Conservation (phyloP, 2,888 invertebrate species). For the Chloromyia formosa region DNA sequence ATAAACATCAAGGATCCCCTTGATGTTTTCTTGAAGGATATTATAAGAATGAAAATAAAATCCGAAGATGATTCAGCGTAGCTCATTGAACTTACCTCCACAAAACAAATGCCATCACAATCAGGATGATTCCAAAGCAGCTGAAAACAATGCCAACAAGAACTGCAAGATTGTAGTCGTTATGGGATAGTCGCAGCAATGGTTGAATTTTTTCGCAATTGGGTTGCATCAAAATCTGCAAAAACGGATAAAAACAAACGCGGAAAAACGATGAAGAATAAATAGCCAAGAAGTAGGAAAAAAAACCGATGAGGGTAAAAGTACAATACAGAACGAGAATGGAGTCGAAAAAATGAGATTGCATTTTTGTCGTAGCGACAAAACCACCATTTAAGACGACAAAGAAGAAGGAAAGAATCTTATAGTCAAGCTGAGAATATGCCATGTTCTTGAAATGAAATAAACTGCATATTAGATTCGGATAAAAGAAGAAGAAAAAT, state of each 20-base stretch:
- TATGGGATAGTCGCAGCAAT: slow-evolving; percentile 68
- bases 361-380: slow-evolving; percentile 16
- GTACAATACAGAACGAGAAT: too few species aligned
- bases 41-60: too few species aligned
- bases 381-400: slow-evolving; percentile 21
- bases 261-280: neutral
- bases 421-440: slow-evolving; percentile 9
- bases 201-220: slow-evolving; percentile 74
- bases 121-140: slow-evolving; percentile 73
- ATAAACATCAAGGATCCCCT: neutral
- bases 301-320: too few species aligned
- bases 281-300: too few species aligned
- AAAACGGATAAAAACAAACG: slow-evolving; percentile 6
- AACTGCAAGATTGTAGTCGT: slow-evolving; percentile 75
- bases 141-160: slow-evolving; percentile 77
- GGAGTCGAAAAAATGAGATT: slow-evolving; percentile 23
- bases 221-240: slow-evolving; percentile 70
- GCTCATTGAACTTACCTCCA: slow-evolving; percentile 72
- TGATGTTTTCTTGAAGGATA: too few species aligned
- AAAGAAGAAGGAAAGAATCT: neutral
- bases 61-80: slow-evolving; percentile 34
- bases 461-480: slow-evolving; percentile 34
- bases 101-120: slow-evolving; percentile 74
- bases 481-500: neutral
- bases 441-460: slow-evolving; percentile 20